These are phyloP conservation scores for Bombus superbus DNA, from an alignment of 1,140 invertebrate genomes.

Conservation along the genomic window DNA sequence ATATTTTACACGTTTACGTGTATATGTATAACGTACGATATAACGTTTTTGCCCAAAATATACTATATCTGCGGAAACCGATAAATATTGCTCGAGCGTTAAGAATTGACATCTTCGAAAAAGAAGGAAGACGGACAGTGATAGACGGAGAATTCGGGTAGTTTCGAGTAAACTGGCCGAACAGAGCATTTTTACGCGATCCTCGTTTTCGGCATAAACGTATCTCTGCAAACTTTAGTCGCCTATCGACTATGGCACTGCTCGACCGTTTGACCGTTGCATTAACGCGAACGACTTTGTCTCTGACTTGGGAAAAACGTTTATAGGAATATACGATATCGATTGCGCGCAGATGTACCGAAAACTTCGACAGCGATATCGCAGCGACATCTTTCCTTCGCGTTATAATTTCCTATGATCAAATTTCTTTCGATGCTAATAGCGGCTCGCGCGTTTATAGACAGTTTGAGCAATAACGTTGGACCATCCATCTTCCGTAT, in stretches of 20 bases:
- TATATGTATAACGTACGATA: neutral
- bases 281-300: neutral
- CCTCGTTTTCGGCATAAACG: neutral
- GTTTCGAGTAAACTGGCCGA: neutral
- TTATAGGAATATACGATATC: neutral
- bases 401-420: neutral
- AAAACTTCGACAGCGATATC: neutral
- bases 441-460: neutral
- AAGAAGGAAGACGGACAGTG: neutral
- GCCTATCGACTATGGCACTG: slow-evolving; percentile 9
- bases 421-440: neutral
- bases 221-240: too few relatives aligned
- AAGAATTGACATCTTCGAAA: too few relatives aligned
- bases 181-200: neutral
- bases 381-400: too few relatives aligned
- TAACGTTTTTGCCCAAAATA: neutral
- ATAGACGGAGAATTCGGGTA: neutral
- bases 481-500: neutral
- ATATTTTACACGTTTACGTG: neutral
- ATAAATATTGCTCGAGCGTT: neutral
- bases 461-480: slow-evolving; percentile 1
- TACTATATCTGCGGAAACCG: neutral
- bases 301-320: neutral
- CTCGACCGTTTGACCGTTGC: neutral
- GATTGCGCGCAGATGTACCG: neutral